Base-by-base conservation (phyloP, 2,113 vertebrate genomes). In the Nansenia antarctica region DNA sequence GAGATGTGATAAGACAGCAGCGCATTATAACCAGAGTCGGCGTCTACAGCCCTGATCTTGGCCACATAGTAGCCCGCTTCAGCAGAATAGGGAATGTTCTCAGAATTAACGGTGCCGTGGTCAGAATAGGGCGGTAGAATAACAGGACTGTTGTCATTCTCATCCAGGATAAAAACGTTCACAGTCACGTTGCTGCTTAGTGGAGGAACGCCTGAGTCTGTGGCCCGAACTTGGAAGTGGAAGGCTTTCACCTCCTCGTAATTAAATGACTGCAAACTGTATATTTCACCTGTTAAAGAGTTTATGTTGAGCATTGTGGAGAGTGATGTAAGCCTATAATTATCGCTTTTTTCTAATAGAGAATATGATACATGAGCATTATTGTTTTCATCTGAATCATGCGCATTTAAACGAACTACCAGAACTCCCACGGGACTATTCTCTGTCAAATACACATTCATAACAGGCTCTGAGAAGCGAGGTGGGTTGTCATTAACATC, bases 401-500 rank as follows among this genome's bases (percentile, higher is more conserved):
- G 31, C 0, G 75, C 75, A 53, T 52, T 47, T 26, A 68, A 45
- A 1, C 52, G 62, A 26, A 64, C 5, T 24, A 77, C 47, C 5
- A 64, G 24, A 52, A 20, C 39, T 8, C 69, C 70, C n/a, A 37
- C 45, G 1, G 52, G 59, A n/a, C 53, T 64, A 52, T 77, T 77
- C 24, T 73, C 75, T 37, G 59, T 72, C 3, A 90, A 22, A 49
- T 76, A 84, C 5, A 79, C 58, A 39, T 73, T 69, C 1, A 35
- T 1, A 0, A 66, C 2, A 37, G 5, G 61, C 12, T 18, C 69
- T 45, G 61, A n/a, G 27, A 79, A 82, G 0, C 29, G 27, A 0
- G 83, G 85, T 0, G 77, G 62, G 0, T 85, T 89, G 66, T 89
- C 89, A 0, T 89, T 89, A 0, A 90, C 73, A 2, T 90, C 88